Evolutionary conservation across 2,113 vertebrate species (phyloP), one percentile per base, ranked within the genome.

Genomic region (Otocyon megalotis): DNA sequence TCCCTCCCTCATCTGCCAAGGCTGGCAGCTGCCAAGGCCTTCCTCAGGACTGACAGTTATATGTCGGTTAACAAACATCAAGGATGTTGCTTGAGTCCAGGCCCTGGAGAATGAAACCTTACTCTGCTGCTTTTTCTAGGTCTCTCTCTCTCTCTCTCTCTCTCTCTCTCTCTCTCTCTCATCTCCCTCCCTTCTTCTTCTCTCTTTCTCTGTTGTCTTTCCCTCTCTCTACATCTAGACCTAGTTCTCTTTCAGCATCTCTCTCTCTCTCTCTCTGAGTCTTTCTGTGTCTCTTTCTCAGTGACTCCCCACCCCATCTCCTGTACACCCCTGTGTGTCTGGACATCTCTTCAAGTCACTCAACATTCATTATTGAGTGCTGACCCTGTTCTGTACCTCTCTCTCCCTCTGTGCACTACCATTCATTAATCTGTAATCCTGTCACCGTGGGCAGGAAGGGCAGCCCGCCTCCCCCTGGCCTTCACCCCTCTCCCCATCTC

Each of bases 41-140:
- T 84, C 65, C 17, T 67, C 62, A 10, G 2, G 0, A 28, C 22
- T 16, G 50, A 16, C 0, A 3, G 50, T 5, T 20, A 0, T 13
- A 37, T 9, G 72, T 53, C 82, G 43, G 35, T 82, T 69, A 67
- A 85, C n/a, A 80, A 53, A 91, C 56, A 0, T 8, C 26, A 5
- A 1, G 6, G 32, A 28, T 8, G 2, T 32, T 12, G 43, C 63
- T 77, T 35, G 60, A 11, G 53, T n/a, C 32, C 20, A 56, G 69
- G 37, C 28, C 53, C 77, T 19, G 67, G 32, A 58, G n/a, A 94
- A 30, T 11, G 20, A 77, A 48, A 20, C 13, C 22, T 71, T 5
- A 8, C 11, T n/a, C 53, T 32, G 28, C 60, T 62, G 2, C 50
- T 77, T 71, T 88, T 76, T 85, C 58, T 80, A 15, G 16, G 10